Base-by-base conservation (phyloP, 2,113 vertebrate species). In the Crotalus tigris region DNA sequence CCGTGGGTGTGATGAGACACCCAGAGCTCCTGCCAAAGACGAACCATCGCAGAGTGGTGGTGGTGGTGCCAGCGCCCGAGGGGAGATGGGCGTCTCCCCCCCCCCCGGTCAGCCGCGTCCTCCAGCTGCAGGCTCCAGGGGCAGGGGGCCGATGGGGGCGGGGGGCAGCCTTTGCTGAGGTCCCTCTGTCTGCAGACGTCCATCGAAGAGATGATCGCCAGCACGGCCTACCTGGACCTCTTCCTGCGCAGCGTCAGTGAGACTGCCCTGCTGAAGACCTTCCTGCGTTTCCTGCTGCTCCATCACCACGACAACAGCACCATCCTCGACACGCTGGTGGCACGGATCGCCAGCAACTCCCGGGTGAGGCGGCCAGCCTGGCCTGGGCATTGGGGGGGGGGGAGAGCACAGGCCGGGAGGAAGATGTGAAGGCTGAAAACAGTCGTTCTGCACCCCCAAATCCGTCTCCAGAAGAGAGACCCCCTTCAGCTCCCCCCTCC, bases 131-230 rank as follows among this genome's bases (percentile, higher is more conserved):
- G n/a, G 5, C 29, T 5, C 0, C 44, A 0, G 11, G 7, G 33
- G 7, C 2, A 17, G n/a, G 8, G 15, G 19, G 46, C 4, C 46
- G 4, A 4, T 46, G 46, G 26, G 11, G 12, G 9, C 6, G 6
- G 1, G 4, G 0, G 9, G 23, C 58, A 88, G 58, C 10, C 86
- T 55, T 86, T 33, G 23, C 46, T 95, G 81, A 92, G 92, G 2
- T 8, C 23, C 23, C 69, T 64, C 21, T 21, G 21, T 39, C 21
- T 17, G 24, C 0, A 99, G 99, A 99, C 98, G 5, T 99, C 98
- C 0, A 98, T 99, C 91, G 99, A 99, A 94, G 99, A 99, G 97
- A 99, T 99, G 98, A 99, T 99, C 0, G 98, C 99, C 95, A 99
- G 99, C 98, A 99, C 99, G 0, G 99, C 99, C 33, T 99, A 99